Conservation (phyloP, 2,888 invertebrate species). For the Acanthopleura granulata region DNA sequence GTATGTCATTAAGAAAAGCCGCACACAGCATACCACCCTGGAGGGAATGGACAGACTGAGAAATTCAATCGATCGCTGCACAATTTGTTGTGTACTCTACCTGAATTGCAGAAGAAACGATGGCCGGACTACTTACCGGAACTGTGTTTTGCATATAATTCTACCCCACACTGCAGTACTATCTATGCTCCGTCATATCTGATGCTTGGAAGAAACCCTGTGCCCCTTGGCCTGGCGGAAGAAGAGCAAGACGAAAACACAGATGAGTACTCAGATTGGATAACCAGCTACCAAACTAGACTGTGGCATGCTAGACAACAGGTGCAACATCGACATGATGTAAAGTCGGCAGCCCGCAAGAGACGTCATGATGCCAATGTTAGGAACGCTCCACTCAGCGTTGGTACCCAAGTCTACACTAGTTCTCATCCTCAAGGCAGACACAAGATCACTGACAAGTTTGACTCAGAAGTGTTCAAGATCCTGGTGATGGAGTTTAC, state of each 20-base stretch:
- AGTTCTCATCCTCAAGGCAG: too few relatives aligned
- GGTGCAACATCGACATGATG: neutral
- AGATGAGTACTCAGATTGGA: conserved; percentile 5
- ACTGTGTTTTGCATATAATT: too few relatives aligned
- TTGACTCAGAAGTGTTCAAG: conserved; percentile 8
- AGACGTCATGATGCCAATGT: neutral
- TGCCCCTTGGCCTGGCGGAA: neutral
- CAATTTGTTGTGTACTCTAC: too few relatives aligned
- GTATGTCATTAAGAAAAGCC: too few relatives aligned
- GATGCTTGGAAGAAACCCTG: too few relatives aligned
- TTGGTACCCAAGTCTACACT: neutral
- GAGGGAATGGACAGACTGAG: too few relatives aligned
- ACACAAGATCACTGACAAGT: conserved; percentile 3
- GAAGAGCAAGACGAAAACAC: neutral
- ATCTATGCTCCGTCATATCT: too few relatives aligned
- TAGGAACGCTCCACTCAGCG: neutral
- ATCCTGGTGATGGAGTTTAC: conserved; percentile 10
- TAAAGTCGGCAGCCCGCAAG: neutral
- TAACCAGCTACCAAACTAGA: neutral
- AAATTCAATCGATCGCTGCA: too few relatives aligned
- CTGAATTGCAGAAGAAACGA: too few relatives aligned
- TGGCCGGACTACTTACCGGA: too few relatives aligned
- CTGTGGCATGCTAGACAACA: conserved; percentile 1
- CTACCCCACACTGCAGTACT: too few relatives aligned
- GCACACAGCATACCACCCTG: too few relatives aligned